Conservation (phyloP, 1,140 invertebrate genomes). For the Bursaphelenchus mucronatus region DNA sequence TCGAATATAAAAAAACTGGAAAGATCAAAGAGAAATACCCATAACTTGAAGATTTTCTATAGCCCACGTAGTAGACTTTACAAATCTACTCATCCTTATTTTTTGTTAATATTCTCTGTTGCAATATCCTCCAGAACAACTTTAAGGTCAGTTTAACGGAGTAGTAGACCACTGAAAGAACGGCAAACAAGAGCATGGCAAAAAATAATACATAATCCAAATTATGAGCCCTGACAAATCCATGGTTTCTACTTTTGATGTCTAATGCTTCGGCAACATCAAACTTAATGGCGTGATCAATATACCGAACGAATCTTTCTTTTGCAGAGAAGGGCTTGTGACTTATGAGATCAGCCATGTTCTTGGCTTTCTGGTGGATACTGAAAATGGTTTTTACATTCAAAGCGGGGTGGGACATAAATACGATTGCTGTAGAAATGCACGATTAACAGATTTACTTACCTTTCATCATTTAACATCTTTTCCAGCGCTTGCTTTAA, state of each 20-base stretch:
- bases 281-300: constrained; percentile 9
- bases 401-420: background rate
- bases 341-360: constrained; percentile 1
- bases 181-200: background rate
- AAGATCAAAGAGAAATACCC: no score
- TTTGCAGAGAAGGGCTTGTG: background rate
- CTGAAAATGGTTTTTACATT: background rate
- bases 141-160: no score
- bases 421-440: no score
- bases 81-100: no score
- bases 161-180: background rate
- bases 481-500: constrained; percentile 8
- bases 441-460: no score
- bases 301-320: constrained; percentile 1
- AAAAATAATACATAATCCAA: background rate
- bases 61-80: no score
- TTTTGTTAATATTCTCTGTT: no score
- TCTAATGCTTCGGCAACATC: background rate
- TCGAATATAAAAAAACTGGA: no score
- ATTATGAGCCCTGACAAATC: background rate
- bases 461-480: constrained; percentile 2
- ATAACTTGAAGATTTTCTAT: no score
- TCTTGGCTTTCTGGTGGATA: background rate
- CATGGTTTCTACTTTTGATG: background rate
- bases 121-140: no score